phyloP scores from a whole-genome alignment of 2,797 vertebrate genomes.

The Sebastes itinus region DNA sequence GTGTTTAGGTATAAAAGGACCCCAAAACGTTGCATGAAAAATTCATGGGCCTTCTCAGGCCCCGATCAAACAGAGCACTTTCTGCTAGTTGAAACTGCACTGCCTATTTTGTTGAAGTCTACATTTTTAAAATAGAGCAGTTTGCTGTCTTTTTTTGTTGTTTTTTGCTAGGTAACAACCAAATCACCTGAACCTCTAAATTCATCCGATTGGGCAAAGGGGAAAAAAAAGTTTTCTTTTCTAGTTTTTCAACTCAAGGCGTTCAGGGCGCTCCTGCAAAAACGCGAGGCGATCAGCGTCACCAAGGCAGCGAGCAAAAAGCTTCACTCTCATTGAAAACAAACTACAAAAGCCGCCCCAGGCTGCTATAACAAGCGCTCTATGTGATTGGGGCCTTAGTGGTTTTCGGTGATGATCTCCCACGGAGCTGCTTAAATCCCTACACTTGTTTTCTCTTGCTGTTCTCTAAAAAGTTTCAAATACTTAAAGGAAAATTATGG shows the following conservation, averaged over 20 bases:
- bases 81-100: neutral
- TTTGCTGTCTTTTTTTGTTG: neutral
- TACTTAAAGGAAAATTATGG: neutral
- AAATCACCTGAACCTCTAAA: neutral
- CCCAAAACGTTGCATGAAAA: slow-evolving; percentile 15
- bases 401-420: neutral
- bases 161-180: neutral
- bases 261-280: neutral
- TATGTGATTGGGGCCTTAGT: too few species aligned
- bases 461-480: neutral
- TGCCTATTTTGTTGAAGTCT: neutral
- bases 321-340: neutral
- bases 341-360: neutral
- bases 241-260: neutral
- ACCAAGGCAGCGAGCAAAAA: neutral
- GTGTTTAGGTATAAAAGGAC: slow-evolving; percentile 17
- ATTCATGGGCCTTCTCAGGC: slow-evolving; percentile 16
- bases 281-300: neutral
- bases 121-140: neutral
- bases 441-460: neutral
- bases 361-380: neutral
- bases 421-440: neutral
- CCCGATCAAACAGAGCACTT: neutral
- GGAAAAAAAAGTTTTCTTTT: neutral
- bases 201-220: neutral